Evolutionary conservation across 2,888 invertebrate genomes (phyloP).

Genomic region (Ochropleura plecta): DNA sequence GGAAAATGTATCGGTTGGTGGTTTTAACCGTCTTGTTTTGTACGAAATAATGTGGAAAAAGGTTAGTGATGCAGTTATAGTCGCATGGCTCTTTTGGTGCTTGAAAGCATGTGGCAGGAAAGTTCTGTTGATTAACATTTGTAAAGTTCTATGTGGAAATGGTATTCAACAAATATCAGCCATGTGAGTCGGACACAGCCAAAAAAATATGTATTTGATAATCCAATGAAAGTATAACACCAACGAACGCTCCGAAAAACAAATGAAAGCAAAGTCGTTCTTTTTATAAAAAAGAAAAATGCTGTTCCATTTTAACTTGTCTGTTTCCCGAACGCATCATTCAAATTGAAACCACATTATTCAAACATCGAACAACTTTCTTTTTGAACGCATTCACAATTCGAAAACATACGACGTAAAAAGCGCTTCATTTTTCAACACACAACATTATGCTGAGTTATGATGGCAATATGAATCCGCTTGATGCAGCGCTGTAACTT

Average conservation of each 20-base stretch:
- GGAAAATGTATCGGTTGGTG: slow-evolving; percentile 56
- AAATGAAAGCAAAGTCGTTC: background rate
- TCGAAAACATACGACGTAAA: slow-evolving; percentile 15
- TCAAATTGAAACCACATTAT: slow-evolving; percentile 49
- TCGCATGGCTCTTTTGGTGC: background rate
- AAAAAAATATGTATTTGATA: too few relatives aligned
- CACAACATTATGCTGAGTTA: slow-evolving; percentile 35
- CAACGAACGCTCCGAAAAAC: background rate
- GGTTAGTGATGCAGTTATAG: background rate
- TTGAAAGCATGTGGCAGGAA: background rate
- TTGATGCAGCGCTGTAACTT: slow-evolving; percentile 56
- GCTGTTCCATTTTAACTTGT: slow-evolving; percentile 7
- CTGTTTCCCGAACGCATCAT: slow-evolving; percentile 42
- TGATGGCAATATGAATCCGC: slow-evolving; percentile 47
- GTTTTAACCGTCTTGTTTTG: slow-evolving; percentile 58
- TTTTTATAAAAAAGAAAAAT: background rate
- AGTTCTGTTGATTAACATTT: background rate
- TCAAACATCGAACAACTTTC: slow-evolving; percentile 49
- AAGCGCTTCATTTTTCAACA: slow-evolving; percentile 38
- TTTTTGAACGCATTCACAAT: slow-evolving; percentile 41
- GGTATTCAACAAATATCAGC: background rate
- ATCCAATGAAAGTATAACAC: background rate
- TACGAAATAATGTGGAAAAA: background rate
- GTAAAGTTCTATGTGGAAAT: background rate
- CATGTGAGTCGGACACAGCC: too few relatives aligned